These are phyloP conservation scores for Acanthopagrus latus DNA, from an alignment of 2,797 vertebrate species.

Conservation along the genomic window DNA sequence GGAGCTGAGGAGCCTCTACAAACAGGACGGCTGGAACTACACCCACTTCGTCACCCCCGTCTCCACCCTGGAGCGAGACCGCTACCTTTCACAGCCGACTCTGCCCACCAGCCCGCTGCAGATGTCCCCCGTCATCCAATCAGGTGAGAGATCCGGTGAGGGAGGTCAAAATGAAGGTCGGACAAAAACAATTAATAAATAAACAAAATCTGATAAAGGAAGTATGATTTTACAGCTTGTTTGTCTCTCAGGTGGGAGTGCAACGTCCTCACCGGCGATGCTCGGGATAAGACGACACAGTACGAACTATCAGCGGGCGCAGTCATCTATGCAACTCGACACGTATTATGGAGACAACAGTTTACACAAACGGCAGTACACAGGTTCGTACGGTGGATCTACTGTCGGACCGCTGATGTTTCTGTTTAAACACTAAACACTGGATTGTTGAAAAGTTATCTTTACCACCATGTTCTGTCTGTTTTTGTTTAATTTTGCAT, in stretches of 20 bases:
- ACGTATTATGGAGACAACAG: constrained; percentile 93
- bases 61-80: constrained; percentile 95
- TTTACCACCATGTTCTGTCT: not conserved
- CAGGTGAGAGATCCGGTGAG: constrained; percentile 86
- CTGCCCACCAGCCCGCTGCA: constrained; percentile 95
- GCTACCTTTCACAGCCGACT: constrained; percentile 97
- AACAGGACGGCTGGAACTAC: constrained; percentile 99
- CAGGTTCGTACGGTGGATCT: constrained; percentile 83
- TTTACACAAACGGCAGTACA: constrained; percentile 90
- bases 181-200: not conserved
- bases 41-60: constrained; percentile 98
- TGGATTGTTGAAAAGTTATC: not conserved
- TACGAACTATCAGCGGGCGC: constrained; percentile 92
- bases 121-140: constrained; percentile 96
- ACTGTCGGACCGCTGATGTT: not conserved
- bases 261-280: constrained; percentile 96
- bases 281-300: constrained; percentile 94
- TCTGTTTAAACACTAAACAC: not conserved
- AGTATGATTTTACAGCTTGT: not conserved
- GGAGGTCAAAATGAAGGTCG: not conserved
- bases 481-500: constrained; percentile 19
- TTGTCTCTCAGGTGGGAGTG: constrained; percentile 90
- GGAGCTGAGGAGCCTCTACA: constrained; percentile 97
- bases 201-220: not conserved
- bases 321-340: constrained; percentile 98